Conservation (phyloP, 2,113 vertebrate genomes). For the Uria lomvia region DNA sequence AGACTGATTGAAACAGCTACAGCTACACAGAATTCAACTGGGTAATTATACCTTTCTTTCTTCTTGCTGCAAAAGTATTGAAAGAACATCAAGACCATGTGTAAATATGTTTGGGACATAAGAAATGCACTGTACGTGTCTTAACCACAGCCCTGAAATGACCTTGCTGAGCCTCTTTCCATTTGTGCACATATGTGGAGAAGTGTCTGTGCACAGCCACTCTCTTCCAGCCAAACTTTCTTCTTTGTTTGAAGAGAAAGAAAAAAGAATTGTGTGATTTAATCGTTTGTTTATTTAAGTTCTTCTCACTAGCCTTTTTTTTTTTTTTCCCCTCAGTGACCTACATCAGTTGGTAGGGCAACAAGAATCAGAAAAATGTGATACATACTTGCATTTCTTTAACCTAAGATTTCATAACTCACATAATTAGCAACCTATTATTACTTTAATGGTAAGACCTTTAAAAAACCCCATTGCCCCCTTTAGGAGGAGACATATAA, state of each 20-base stretch:
- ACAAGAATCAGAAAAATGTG: not conserved
- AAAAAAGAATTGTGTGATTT: not conserved
- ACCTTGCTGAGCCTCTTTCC: not conserved
- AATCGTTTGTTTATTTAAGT: constrained; percentile 12
- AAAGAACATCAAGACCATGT: not conserved
- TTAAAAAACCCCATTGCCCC: not conserved
- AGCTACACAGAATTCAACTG: not conserved
- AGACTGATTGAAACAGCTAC: not conserved
- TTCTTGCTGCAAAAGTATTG: not conserved
- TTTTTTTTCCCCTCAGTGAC: not conserved
- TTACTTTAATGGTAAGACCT: not conserved
- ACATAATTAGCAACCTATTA: not conserved
- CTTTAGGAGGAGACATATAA: not conserved
- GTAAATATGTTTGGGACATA: not conserved
- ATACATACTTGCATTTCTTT: not conserved
- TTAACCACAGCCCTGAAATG: not conserved
- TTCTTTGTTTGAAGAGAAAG: not conserved
- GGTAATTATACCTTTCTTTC: not conserved
- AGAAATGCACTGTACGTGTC: not conserved
- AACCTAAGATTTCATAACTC: not conserved
- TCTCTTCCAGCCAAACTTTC: not conserved
- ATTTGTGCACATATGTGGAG: not conserved
- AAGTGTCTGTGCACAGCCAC: not conserved
- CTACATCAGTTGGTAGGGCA: not conserved
- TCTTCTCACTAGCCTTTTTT: not conserved